phyloP scores from a whole-genome alignment of 2,888 invertebrate species.

The Hypercompe scribonia region DNA sequence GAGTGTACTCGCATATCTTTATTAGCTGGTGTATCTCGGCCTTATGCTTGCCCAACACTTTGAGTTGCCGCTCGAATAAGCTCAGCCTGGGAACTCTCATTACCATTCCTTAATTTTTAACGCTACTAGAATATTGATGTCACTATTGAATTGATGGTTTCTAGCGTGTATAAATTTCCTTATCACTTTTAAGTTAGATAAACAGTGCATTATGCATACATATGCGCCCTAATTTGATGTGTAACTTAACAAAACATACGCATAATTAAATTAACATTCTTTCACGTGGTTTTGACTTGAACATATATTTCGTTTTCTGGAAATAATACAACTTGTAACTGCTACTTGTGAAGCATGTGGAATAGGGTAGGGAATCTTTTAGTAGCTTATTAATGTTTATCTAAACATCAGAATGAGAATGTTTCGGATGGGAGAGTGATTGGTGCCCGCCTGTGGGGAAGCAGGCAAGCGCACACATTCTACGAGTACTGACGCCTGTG shows the following conservation, averaged over 20 bases:
- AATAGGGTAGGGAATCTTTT: conserved; percentile 66
- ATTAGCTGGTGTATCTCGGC: conserved; percentile 71
- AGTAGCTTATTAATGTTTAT: conserved; percentile 81
- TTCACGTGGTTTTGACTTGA: conserved; percentile 66
- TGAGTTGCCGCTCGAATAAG: conserved; percentile 42
- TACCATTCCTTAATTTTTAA: conserved; percentile 58
- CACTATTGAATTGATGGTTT: conserved; percentile 48
- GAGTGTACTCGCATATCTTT: conserved; percentile 85
- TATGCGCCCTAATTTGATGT: conserved; percentile 68
- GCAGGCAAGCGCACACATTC: conserved; percentile 78
- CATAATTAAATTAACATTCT: conserved; percentile 76
- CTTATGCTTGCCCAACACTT: conserved; percentile 80
- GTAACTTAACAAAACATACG: conserved; percentile 70
- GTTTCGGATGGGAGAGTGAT: conserved; percentile 68
- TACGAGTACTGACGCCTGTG: conserved; percentile 69
- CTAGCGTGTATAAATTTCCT: conserved; percentile 54
- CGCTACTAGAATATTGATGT: conserved; percentile 61
- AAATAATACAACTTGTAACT: conserved; percentile 79
- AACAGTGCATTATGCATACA: conserved; percentile 66
- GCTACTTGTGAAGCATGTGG: conserved; percentile 69
- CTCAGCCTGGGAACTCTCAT: conserved; percentile 59
- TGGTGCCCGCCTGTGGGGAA: conserved; percentile 69
- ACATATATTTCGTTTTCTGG: conserved; percentile 76
- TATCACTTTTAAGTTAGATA: conserved; percentile 55
- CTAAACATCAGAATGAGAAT: conserved; percentile 82